A percentile compares a stretch with the other conserved stretches of the same genome.
Conservation (phyloP, 2,797 vertebrate genomes). For the Thamnophis elegans region DNA sequence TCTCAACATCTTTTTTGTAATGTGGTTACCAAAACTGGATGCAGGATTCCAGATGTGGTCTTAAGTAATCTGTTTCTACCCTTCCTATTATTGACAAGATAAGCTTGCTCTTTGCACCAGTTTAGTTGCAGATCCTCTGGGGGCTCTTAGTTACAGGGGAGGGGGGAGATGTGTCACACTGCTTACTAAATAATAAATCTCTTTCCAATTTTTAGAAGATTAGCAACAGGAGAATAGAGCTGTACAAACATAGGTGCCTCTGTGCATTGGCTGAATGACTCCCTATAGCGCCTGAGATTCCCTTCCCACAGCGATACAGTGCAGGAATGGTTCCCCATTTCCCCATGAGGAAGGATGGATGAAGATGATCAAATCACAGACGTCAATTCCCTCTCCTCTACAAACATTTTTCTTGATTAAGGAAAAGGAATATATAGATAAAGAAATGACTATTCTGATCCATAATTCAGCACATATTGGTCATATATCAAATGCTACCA, state of each 20-base stretch:
- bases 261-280: neutral
- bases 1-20: neutral
- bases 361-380: neutral
- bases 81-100: neutral
- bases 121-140: neutral
- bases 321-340: neutral
- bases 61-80: neutral
- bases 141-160: neutral
- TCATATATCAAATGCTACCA: neutral
- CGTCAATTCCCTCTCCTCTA: neutral
- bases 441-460: neutral
- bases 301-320: neutral
- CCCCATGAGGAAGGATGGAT: neutral
- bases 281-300: neutral
- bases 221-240: constrained; percentile 3
- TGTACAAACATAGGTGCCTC: constrained; percentile 22
- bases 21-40: neutral
- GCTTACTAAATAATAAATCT: neutral
- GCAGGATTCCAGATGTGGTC: neutral
- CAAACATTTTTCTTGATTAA: neutral
- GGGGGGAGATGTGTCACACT: neutral
- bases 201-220: constrained; percentile 2
- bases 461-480: neutral
- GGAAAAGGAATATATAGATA: neutral
- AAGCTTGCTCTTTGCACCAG: neutral